phyloP scores from a whole-genome alignment of 2,113 vertebrate genomes.

The Pipra filicauda region DNA sequence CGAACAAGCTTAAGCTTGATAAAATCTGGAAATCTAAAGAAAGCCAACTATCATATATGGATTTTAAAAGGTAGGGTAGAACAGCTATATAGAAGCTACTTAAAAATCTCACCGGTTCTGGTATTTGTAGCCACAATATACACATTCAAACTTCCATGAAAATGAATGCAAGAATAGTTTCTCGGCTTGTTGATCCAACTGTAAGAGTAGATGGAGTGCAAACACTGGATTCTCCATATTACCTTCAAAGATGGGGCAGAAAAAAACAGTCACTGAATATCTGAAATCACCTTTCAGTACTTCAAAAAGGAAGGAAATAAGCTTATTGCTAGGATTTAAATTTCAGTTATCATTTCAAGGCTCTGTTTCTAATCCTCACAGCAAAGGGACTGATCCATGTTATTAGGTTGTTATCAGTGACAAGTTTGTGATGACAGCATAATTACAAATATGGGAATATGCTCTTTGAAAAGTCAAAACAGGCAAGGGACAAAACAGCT shows the following conservation, averaged over 20 bases:
- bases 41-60: neutral
- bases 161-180: conserved; percentile 80
- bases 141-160: conserved; percentile 85
- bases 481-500: neutral
- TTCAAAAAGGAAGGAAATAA: neutral
- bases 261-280: neutral
- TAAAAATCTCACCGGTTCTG: conserved; percentile 74
- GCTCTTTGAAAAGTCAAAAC: neutral
- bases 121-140: conserved; percentile 75
- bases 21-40: neutral
- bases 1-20: neutral
- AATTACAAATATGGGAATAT: neutral
- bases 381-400: neutral
- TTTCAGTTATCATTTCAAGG: neutral
- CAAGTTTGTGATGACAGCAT: neutral
- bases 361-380: neutral
- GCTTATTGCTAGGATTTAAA: neutral
- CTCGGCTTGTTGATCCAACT: conserved; percentile 74
- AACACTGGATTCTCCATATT: conserved; percentile 85
- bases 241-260: conserved; percentile 71
- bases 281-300: neutral
- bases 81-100: neutral
- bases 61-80: neutral
- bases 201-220: conserved; percentile 84
- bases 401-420: neutral